A percentile compares a stretch with the other conserved stretches of the same genome.
Evolutionary conservation across 1,140 invertebrate species (phyloP).

Genomic region (Drosophila bocqueti): DNA sequence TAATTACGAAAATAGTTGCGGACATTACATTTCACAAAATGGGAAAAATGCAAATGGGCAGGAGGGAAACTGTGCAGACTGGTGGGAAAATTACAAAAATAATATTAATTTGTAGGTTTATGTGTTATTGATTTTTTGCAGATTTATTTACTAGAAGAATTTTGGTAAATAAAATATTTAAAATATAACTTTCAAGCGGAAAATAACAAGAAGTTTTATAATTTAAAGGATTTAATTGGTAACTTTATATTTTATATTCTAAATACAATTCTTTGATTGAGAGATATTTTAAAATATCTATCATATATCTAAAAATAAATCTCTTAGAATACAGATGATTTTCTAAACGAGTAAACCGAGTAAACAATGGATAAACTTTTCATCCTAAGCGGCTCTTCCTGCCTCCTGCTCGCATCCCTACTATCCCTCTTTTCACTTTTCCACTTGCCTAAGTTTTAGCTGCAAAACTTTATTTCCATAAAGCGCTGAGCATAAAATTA

Average conservation of each 20-base stretch:
- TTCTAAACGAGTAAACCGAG: slow-evolving; percentile 27
- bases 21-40: slow-evolving; percentile 25
- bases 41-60: neutral
- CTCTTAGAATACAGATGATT: slow-evolving; percentile 2
- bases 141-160: too few species aligned
- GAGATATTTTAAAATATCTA: too few species aligned
- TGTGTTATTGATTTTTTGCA: neutral
- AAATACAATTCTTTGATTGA: neutral
- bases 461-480: slow-evolving; percentile 63
- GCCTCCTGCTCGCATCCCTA: neutral
- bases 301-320: neutral
- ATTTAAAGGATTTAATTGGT: neutral
- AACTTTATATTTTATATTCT: neutral
- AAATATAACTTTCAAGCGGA: neutral
- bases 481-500: slow-evolving; percentile 82
- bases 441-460: slow-evolving; percentile 14
- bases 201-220: too few species aligned
- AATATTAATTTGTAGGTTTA: neutral
- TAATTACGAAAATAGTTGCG: slow-evolving; percentile 31
- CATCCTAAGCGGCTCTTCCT: slow-evolving; percentile 10
- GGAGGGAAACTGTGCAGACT: slow-evolving; percentile 1
- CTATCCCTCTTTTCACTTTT: slow-evolving; percentile 3
- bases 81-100: neutral
- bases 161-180: neutral
- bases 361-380: slow-evolving; percentile 12